A percentile compares a stretch with the other conserved stretches of the same genome.
Conservation (phyloP, 2,888 invertebrate species). For the Macrostomum cliftonense region DNA sequence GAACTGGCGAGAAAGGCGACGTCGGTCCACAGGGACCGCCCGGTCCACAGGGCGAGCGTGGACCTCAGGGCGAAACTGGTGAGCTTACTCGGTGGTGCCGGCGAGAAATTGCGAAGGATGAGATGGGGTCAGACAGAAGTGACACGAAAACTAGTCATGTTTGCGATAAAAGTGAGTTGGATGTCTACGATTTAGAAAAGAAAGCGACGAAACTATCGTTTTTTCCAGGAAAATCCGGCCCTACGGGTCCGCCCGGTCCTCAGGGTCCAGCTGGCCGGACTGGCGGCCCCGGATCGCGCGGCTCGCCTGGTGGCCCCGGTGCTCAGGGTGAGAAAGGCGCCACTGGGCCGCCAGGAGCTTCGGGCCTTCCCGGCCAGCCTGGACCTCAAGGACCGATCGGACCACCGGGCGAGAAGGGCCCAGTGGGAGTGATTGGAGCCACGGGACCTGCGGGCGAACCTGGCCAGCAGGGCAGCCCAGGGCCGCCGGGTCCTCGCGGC, state of each 20-base stretch:
- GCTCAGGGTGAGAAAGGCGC: neutral
- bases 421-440: neutral
- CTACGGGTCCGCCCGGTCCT: conserved; percentile 7
- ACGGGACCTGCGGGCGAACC: neutral
- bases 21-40: conserved; percentile 52
- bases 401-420: neutral
- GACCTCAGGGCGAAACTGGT: neutral
- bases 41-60: conserved; percentile 42
- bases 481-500: conserved; percentile 14
- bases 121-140: no score
- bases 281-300: conserved; percentile 1
- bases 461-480: neutral
- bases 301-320: conserved; percentile 5
- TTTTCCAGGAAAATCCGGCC: conserved; percentile 14
- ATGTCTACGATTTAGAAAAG: no score
- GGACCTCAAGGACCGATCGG: conserved; percentile 9
- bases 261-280: neutral
- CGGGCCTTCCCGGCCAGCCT: conserved; percentile 3
- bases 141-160: no score
- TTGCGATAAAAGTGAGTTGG: no score
- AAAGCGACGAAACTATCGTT: no score
- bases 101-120: no score
- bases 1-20: conserved; percentile 54
- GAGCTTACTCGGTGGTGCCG: no score
- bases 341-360: neutral